Evolutionary conservation across 1,140 invertebrate species (phyloP).

Genomic region (Diorhabda sublineata): DNA sequence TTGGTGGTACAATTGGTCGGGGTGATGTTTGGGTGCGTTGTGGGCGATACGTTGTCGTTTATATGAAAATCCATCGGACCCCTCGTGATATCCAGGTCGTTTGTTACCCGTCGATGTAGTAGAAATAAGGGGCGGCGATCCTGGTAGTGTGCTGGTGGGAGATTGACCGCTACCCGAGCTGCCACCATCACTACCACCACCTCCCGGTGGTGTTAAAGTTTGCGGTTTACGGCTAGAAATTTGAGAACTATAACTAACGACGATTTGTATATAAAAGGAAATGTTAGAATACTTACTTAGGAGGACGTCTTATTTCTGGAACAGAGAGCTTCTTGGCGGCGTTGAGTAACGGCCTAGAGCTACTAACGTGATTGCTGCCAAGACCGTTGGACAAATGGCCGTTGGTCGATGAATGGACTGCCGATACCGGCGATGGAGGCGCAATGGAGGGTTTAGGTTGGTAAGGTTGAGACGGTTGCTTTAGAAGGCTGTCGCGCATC

Average conservation of each 20-base stretch:
- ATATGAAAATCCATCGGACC: conserved; percentile 59
- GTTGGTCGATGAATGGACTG: conserved; percentile 27
- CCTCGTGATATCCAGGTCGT: conserved; percentile 57
- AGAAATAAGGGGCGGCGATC: conserved; percentile 55
- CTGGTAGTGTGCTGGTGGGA: conserved; percentile 64
- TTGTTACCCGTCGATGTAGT: conserved; percentile 56
- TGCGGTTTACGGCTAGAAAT: conserved; percentile 73
- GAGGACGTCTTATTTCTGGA: conserved; percentile 65
- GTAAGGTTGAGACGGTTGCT: conserved; percentile 26
- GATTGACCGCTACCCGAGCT: conserved; percentile 65
- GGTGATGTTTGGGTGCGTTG: conserved; percentile 48
- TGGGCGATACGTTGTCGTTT: conserved; percentile 82
- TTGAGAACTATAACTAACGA: neutral
- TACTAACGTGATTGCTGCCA: conserved; percentile 45
- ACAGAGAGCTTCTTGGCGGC: conserved; percentile 44
- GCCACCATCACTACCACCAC: conserved; percentile 75
- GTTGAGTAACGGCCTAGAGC: conserved; percentile 36
- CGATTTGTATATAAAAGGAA: neutral
- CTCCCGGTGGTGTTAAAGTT: conserved; percentile 79
- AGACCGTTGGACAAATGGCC: conserved; percentile 44
- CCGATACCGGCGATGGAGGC: conserved; percentile 4
- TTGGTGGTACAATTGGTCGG: conserved; percentile 20
- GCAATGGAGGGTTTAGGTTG: conserved; percentile 27
- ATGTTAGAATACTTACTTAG: conserved; percentile 54
- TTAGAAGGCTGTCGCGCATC: conserved; percentile 38